Conservation (phyloP, 2,888 invertebrate genomes). For the Priocnemis perturbator region DNA sequence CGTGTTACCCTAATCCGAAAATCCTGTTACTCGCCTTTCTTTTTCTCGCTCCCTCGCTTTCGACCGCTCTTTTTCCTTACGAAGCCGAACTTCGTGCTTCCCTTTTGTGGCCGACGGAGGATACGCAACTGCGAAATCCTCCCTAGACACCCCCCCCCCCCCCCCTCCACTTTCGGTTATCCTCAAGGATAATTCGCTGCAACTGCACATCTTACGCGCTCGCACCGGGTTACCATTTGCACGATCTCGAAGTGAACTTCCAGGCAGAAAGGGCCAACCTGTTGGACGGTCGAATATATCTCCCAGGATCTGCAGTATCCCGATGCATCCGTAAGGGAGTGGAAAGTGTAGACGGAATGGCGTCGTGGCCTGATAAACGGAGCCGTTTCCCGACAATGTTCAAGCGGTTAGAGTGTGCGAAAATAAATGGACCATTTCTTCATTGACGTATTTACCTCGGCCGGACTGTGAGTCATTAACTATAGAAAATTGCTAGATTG, state of each 20-base stretch:
- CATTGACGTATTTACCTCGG: too few relatives aligned
- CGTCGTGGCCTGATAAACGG: neutral
- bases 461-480: neutral
- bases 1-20: slow-evolving; percentile 61
- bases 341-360: neutral
- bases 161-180: too few relatives aligned
- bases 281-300: slow-evolving; percentile 11
- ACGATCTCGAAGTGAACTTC: neutral
- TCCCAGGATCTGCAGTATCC: neutral
- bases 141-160: neutral
- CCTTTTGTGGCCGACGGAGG: neutral
- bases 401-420: neutral
- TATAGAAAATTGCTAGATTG: neutral
- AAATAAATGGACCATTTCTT: neutral
- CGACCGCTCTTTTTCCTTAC: slow-evolving; percentile 37
- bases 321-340: neutral
- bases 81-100: slow-evolving; percentile 41
- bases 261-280: slow-evolving; percentile 7
- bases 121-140: neutral
- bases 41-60: neutral
- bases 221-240: slow-evolving; percentile 10
- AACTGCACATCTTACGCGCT: slow-evolving; percentile 28
- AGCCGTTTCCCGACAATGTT: neutral
- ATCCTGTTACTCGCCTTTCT: slow-evolving; percentile 54
- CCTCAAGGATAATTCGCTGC: slow-evolving; percentile 44